Evolutionary conservation across 2,113 vertebrate genomes (phyloP).

Genomic region (Tonatia bakeri): DNA sequence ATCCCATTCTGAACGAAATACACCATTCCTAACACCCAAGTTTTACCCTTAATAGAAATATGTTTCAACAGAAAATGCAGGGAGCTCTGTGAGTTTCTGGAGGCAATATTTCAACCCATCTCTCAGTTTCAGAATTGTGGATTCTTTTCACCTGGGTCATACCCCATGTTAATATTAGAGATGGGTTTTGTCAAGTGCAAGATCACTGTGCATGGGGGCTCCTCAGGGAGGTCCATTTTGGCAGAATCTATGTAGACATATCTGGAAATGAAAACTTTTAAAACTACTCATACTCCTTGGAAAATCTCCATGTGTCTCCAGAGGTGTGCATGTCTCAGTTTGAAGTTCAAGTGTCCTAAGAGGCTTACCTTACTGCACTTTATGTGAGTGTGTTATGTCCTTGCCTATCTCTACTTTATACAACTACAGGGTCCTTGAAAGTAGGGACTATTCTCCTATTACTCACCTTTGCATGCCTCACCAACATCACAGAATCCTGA

Average conservation of each 20-base stretch:
- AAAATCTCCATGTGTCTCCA: not conserved
- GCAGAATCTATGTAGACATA: not conserved
- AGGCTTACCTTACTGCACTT: not conserved
- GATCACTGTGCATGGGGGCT: no score
- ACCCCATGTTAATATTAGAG: not conserved
- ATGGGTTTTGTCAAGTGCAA: not conserved
- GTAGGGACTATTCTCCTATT: not conserved
- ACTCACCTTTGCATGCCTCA: not conserved
- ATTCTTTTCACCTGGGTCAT: not conserved
- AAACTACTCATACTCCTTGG: not conserved
- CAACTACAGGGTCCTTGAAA: not conserved
- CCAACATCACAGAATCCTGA: not conserved
- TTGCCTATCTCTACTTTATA: not conserved
- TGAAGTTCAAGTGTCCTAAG: not conserved
- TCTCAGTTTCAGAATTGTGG: not conserved
- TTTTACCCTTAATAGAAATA: not conserved
- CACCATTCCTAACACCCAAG: not conserved
- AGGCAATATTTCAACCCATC: not conserved
- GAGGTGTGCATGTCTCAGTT: not conserved
- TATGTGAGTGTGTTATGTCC: accelerated
- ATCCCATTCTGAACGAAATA: not conserved
- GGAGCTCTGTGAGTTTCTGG: not conserved
- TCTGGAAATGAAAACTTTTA: not conserved
- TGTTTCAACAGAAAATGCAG: not conserved
- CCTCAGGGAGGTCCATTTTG: not conserved